phyloP scores from a whole-genome alignment of 1,140 invertebrate genomes.

The Drosophila suzukii region DNA sequence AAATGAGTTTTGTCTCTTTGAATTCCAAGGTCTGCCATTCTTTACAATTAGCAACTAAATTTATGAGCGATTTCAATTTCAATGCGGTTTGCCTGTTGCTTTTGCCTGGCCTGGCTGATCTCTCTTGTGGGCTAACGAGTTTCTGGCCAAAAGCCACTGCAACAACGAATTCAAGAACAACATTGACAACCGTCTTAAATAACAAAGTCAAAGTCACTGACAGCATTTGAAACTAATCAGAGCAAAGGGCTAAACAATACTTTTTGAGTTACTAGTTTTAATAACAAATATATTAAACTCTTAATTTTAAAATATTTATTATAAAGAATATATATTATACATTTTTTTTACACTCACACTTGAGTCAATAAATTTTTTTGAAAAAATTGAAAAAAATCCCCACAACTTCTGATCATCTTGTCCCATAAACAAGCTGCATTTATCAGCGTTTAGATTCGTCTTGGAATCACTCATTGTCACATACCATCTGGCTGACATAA shows the following conservation, averaged over 20 bases:
- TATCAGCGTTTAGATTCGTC: conserved; percentile 31
- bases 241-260: conserved; percentile 16
- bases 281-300: too few relatives aligned
- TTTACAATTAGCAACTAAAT: conserved; percentile 79
- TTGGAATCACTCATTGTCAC: conserved; percentile 42
- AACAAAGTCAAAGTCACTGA: conserved; percentile 49
- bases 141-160: conserved; percentile 33
- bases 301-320: too few relatives aligned
- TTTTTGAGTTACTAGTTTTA: too few relatives aligned
- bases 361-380: too few relatives aligned
- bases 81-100: conserved; percentile 55
- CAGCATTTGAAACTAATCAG: conserved; percentile 39
- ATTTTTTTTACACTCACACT: too few relatives aligned
- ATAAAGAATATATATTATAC: too few relatives aligned
- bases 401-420: background rate
- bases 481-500: conserved; percentile 60
- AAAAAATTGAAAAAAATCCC: too few relatives aligned
- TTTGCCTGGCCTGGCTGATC: conserved; percentile 22
- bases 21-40: conserved; percentile 78
- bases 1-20: conserved; percentile 55
- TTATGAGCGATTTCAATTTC: conserved; percentile 81
- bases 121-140: conserved; percentile 61
- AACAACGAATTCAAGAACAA: conserved; percentile 28
- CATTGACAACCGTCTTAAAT: conserved; percentile 26
- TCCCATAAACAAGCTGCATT: background rate